phyloP scores from a whole-genome alignment of 2,113 vertebrate species.

The Grallaria varia region DNA sequence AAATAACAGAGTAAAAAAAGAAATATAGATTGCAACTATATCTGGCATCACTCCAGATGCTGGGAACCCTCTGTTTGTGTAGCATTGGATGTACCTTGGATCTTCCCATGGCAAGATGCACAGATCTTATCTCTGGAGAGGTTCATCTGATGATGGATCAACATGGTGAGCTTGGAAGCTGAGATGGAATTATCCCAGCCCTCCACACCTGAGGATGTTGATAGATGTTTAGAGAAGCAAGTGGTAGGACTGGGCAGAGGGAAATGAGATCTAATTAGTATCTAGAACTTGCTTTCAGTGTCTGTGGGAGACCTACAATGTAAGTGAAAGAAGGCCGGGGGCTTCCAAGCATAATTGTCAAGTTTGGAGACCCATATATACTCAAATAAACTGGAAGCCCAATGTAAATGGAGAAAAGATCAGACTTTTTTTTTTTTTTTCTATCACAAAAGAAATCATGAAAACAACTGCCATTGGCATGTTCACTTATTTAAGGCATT shows the following conservation, averaged over 20 bases:
- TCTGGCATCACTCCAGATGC: neutral
- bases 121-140: neutral
- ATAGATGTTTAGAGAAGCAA: neutral
- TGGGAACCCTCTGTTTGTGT: neutral
- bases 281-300: neutral
- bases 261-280: neutral
- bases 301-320: neutral
- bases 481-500: neutral
- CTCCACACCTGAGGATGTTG: neutral
- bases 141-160: neutral
- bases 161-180: fast-evolving
- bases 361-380: neutral
- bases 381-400: neutral
- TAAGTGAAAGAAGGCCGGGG: neutral
- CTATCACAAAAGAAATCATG: neutral
- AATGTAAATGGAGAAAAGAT: neutral
- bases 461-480: neutral
- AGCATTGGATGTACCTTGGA: neutral
- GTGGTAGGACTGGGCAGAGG: neutral
- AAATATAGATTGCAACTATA: neutral
- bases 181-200: neutral
- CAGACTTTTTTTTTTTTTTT: neutral
- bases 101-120: fast-evolving
- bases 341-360: neutral
- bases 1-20: neutral